Evolutionary conservation across 1,140 invertebrate genomes (phyloP).

Genomic region (Drosophila guanche): DNA sequence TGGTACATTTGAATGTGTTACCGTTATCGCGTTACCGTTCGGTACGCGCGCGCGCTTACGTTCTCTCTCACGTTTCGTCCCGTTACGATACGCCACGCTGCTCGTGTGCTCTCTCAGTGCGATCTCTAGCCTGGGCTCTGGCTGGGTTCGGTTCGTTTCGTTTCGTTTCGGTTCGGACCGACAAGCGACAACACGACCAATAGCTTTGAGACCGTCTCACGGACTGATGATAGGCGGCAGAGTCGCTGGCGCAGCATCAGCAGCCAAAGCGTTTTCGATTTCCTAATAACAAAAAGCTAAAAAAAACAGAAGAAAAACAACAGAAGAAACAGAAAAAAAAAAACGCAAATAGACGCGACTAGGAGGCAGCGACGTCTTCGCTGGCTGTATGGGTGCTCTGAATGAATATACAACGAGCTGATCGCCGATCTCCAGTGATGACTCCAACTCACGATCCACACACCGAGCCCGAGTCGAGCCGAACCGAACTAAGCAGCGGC

Average conservation of each 20-base stretch:
- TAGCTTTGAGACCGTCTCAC: conserved; percentile 83
- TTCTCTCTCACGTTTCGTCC: conserved; percentile 20
- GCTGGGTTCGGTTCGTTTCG: conserved; percentile 23
- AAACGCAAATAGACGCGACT: conserved; percentile 68
- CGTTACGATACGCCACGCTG: conserved; percentile 13
- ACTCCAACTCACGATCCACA: conserved; percentile 57
- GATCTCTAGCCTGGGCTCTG: conserved; percentile 33
- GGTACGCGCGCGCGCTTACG: conserved; percentile 20
- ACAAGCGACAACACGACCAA: conserved; percentile 82
- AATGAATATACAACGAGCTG: conserved; percentile 75
- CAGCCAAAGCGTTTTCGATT: conserved; percentile 71
- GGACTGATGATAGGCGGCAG: conserved; percentile 79
- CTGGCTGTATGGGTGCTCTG: conserved; percentile 77
- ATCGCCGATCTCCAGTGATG: conserved; percentile 52
- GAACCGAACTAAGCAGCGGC: neutral
- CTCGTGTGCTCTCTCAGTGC: conserved; percentile 11
- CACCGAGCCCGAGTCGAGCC: neutral
- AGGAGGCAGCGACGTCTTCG: conserved; percentile 74
- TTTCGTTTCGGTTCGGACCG: conserved; percentile 48
- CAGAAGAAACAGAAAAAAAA: conserved; percentile 36
- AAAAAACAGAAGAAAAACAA: conserved; percentile 14
- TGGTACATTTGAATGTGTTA: conserved; percentile 37
- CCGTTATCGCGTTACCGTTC: conserved; percentile 49
- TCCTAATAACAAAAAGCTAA: conserved; percentile 66
- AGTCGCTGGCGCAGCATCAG: conserved; percentile 52